Evolutionary conservation across 2,888 invertebrate species (phyloP), one percentile per base, ranked within the genome.

Genomic region (Cosmia pyralina): DNA sequence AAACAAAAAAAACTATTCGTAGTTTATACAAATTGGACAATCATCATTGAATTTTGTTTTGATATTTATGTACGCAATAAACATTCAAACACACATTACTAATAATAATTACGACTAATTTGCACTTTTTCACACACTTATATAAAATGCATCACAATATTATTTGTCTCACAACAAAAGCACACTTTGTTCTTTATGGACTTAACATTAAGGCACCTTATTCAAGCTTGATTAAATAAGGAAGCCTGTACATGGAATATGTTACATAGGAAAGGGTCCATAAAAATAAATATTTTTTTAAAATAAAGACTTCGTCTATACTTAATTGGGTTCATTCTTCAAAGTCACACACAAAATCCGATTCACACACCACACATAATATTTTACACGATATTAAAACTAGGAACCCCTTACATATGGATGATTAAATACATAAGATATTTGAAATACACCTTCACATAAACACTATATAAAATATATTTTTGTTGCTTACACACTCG

Each of bases 81-180:
- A 58, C 83, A 79, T 81, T 72, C 77, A 74, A 48, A 64, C 55
- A 57, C 2, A 50, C 53, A 67, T 74, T 72, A 59, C 52, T 72
- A 75, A 74, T 75, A 68, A 74, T 67, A 77, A 77, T 77, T 85
- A 86, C 41, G n/a, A 77, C 84, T 86, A 86, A 80, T 86, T 86
- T 84, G 85, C 86, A 86, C 85, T 82, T 78, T 48, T 69, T 55
- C 73, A 84, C 73, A 82, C 81, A 70, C 66, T 67, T 66, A 77
- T 38, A 74, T 68, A 79, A 78, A 81, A 86, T 83, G 78, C 84
- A 82, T 81, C 72, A 75, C 79, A 79, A 74, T 71, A 62, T 72
- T 73, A 48, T 78, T 72, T 64, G 44, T 66, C 46, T 68, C 53
- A 76, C 55, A 73, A 74, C 63, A 79, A 77, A 82, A 81, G 65